phyloP scores from a whole-genome alignment of 2,113 vertebrate species.

The Chionomys nivalis region DNA sequence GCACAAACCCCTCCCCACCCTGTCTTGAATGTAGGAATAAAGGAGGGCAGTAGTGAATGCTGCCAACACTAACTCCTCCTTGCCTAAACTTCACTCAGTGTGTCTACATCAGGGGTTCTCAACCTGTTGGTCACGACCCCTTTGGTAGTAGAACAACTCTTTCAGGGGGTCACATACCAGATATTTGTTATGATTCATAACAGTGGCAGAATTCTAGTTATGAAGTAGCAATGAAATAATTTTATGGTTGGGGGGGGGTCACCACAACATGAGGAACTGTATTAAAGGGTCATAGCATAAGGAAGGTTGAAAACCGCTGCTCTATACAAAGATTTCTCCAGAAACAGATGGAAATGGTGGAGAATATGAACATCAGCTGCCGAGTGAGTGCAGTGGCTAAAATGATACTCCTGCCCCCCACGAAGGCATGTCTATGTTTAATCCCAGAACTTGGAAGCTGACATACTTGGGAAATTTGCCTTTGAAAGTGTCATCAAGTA shows the following conservation, averaged over 20 bases:
- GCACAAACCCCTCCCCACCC: background rate
- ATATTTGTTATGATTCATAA: background rate
- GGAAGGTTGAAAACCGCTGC: background rate
- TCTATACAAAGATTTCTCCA: background rate
- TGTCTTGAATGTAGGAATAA: background rate
- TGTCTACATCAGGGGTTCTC: background rate
- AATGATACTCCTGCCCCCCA: background rate
- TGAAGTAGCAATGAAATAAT: background rate
- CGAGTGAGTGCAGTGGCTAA: background rate
- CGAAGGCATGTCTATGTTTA: background rate
- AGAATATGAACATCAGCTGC: background rate
- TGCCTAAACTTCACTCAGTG: background rate
- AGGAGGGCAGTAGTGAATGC: background rate
- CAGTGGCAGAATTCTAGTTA: background rate
- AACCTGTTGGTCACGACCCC: background rate
- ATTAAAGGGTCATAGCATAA: background rate
- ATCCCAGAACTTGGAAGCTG: background rate
- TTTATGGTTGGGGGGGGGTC: background rate
- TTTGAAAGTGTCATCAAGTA: background rate
- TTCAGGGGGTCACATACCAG: background rate
- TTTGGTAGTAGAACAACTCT: background rate
- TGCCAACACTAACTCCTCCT: background rate
- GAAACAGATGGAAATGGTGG: background rate
- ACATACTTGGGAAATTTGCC: background rate
- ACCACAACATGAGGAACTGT: background rate